Evolutionary conservation across 1,140 invertebrate species (phyloP).

Genomic region (Onthophagus taurus): DNA sequence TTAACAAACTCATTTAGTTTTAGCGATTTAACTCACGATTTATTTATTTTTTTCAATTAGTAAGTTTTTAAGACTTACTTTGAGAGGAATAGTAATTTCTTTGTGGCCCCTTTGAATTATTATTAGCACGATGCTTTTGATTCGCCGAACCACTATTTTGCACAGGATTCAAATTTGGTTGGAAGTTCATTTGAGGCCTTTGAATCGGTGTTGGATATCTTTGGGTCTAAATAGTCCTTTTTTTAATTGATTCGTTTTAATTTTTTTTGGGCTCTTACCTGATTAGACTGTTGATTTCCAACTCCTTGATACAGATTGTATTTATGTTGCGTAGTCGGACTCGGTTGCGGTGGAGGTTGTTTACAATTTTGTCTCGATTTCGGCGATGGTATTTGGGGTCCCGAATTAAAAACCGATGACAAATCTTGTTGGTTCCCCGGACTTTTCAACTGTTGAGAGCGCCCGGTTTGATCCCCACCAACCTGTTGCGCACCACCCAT

Average conservation of each 20-base stretch:
- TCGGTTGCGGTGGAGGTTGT: conserved; percentile 33
- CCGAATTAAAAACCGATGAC: conserved; percentile 35
- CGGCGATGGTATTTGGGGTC: conserved; percentile 34
- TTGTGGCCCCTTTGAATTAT: conserved; percentile 25
- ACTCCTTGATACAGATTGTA: conserved; percentile 32
- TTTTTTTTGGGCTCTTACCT: conserved; percentile 20
- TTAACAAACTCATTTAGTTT: not conserved
- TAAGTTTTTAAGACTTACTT: conserved; percentile 21
- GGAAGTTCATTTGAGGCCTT: conserved; percentile 30
- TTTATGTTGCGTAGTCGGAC: conserved; percentile 34
- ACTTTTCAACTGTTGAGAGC: conserved; percentile 34
- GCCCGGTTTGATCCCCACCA: conserved; percentile 19
- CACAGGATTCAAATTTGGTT: conserved; percentile 23
- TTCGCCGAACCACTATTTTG: conserved; percentile 25
- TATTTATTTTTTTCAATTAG: conserved; percentile 4
- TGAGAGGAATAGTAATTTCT: conserved; percentile 33
- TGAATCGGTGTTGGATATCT: conserved; percentile 35
- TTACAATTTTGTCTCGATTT: conserved; percentile 35
- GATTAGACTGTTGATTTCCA: conserved; percentile 27
- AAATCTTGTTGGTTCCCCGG: conserved; percentile 33
- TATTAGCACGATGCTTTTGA: conserved; percentile 28
- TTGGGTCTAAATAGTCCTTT: conserved; percentile 23
- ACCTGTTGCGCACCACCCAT: conserved; percentile 20
- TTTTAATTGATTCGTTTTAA: not conserved
- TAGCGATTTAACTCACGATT: not conserved